phyloP scores from a whole-genome alignment of 2,797 vertebrate genomes.

The Protosalanx chinensis region DNA sequence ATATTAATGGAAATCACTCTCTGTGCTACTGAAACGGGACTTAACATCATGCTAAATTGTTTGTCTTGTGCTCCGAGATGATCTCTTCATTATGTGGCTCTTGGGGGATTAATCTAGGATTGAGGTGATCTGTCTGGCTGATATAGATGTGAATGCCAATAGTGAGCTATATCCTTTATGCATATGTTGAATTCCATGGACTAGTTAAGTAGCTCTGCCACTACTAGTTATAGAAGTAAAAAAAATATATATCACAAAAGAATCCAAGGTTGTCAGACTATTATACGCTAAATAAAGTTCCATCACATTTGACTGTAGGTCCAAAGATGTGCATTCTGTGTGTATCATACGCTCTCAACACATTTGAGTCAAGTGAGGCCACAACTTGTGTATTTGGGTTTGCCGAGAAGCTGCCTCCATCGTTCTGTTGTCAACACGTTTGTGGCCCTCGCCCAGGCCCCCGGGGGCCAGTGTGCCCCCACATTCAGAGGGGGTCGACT shows the following conservation, averaged over 20 bases:
- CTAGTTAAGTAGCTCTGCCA: not conserved
- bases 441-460: constrained; percentile 54
- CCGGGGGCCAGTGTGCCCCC: constrained; percentile 61
- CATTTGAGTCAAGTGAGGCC: constrained; percentile 65
- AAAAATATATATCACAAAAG: too few species aligned
- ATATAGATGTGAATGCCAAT: constrained; percentile 67
- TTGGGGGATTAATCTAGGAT: constrained; percentile 73
- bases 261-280: too few species aligned
- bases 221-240: not conserved
- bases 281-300: too few species aligned
- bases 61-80: constrained; percentile 77
- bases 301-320: not conserved
- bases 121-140: constrained; percentile 70
- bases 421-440: constrained; percentile 51
- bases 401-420: constrained; percentile 38
- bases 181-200: not conserved
- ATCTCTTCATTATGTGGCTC: constrained; percentile 80
- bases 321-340: constrained; percentile 11
- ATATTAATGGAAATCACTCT: constrained; percentile 76
- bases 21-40: constrained; percentile 59
- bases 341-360: constrained; percentile 34
- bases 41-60: constrained; percentile 74
- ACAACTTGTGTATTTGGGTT: constrained; percentile 49
- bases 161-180: constrained; percentile 31
- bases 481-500: constrained; percentile 57